phyloP scores from a whole-genome alignment of 2,113 vertebrate species.

The Rhinopomastus cyanomelas region DNA sequence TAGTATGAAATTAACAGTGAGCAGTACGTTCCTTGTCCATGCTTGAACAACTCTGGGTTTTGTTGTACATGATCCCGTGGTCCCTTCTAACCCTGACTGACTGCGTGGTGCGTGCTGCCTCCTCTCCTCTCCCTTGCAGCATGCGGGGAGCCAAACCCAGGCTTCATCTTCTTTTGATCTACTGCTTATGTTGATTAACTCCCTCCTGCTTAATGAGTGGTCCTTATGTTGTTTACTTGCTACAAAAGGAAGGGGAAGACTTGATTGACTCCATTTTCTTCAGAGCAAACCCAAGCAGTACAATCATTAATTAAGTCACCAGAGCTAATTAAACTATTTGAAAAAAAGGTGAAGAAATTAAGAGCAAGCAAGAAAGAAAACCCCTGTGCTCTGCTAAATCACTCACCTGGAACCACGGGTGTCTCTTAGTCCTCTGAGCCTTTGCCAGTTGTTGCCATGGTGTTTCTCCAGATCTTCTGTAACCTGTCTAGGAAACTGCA shows the following conservation, averaged over 20 bases:
- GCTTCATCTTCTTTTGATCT: neutral
- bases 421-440: neutral
- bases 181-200: neutral
- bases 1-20: neutral
- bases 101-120: neutral
- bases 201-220: neutral
- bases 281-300: neutral
- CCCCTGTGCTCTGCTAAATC: neutral
- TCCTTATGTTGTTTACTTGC: neutral
- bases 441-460: neutral
- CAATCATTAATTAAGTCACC: neutral
- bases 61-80: no score
- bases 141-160: neutral
- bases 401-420: neutral
- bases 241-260: neutral
- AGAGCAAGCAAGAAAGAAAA: neutral
- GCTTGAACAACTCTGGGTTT: neutral
- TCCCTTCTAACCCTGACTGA: no score
- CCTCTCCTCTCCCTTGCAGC: neutral
- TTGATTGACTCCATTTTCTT: neutral
- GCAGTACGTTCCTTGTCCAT: neutral
- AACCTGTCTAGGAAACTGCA: neutral
- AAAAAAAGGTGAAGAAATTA: neutral
- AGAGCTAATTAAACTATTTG: neutral
- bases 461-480: neutral